Evolutionary conservation across 2,113 vertebrate genomes (phyloP), one percentile per base, ranked within the genome.

Genomic region (Panthera tigris): DNA sequence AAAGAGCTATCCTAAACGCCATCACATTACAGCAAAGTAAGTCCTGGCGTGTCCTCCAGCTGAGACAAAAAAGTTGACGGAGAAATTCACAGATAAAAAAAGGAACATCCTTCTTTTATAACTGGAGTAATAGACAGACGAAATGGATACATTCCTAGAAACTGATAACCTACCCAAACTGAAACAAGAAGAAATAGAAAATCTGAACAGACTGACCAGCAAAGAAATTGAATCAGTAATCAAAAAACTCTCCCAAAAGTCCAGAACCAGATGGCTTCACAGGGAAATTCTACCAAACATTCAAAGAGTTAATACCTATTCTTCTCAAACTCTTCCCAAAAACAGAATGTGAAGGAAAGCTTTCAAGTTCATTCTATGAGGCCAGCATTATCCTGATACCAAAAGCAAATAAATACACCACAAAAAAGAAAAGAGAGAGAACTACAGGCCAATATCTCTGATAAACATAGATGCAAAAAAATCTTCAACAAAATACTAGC

Each of bases 31-130:
- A 1, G 41, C 23, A 39, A 78, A 14, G 36, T 27, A 33, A 39
- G 7, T 16, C 31, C 45, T 0, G 1, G 1, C 0, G 3, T 2
- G 9, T 25, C 10, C 16, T 25, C 48, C 55, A 52, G 19, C 23
- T n/a, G 8, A 81, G 25, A 52, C 15, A 10, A 74, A 25, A 13
- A 21, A 31, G 14, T 45, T 27, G 23, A 13, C n/a, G 14, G 3
- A 41, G 50, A 93, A 33, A 31, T 27, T 68, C 50, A 31, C 3
- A 19, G 12, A 0, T 10, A 48, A 73, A 61, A 55, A 63, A 71
- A 78, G 8, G 13, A 31, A 25, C 4, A 14, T 3, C 5, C 7
- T 63, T 29, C 8, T 19, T 41, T 50, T 52, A 81, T 84, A 88
- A 41, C 3, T 55, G 33, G 55, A 45, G 33, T 29, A 61, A 52